Evolutionary conservation across 2,797 vertebrate genomes (phyloP), one percentile per base, ranked within the genome.

Genomic region (Rousettus madagascariensis): DNA sequence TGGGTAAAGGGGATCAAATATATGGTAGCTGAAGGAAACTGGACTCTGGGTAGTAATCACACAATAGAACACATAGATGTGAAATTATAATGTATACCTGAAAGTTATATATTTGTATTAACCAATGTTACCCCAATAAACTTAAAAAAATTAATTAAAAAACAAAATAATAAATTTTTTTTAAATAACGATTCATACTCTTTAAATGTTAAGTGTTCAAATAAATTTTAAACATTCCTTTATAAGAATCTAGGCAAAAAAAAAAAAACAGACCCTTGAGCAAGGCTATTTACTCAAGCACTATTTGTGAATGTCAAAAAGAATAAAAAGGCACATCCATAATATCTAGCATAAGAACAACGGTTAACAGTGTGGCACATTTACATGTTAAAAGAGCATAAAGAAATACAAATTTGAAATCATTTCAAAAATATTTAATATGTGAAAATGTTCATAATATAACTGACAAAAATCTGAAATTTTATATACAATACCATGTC

Each of bases 381-480:
- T 5, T 74, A 13, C 20, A 24, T 82, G 36, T 36, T 83, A 92
- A 94, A 78, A 77, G 68, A 63, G 7, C 46, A 55, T 36, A 24
- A 12, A 75, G 30, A 92, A 94, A 61, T 69, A 66, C 87, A 82
- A 74, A 78, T 36, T 19, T 28, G 66, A 77, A 4, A 63, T 68
- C 10, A 75, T 77, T 33, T 71, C 15, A 78, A 72, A 92, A 90
- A 63, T 49, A 38, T 46, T 89, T 68, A 69, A 80, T 71, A n/a
- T 41, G 8, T 87, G n/a, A 80, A 91, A 79, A 93, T 30, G 15
- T 55, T 84, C 57, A 65, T 63, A 85, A 61, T 46, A 55, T 61
- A 89, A 91, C 13, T 91, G 20, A 91, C 24, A 93, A 96, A 72
- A 59, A 10, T 69, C 6, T 96, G n/a, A 93, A 90, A 82, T 80